phyloP scores from a whole-genome alignment of 1,140 invertebrate genomes.

The Doryteuthis pealeii region DNA sequence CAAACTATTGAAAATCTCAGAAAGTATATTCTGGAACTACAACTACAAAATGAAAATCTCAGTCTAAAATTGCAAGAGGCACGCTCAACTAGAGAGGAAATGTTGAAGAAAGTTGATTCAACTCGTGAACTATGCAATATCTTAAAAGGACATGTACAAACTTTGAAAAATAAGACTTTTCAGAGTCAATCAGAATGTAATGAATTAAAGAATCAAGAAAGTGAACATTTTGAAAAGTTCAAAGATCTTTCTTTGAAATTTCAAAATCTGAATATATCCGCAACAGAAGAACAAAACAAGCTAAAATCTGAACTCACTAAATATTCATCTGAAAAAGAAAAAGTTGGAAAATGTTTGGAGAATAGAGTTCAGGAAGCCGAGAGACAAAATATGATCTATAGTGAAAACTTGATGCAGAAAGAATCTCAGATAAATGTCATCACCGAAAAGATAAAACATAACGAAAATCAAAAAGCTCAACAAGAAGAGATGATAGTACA shows the following conservation, averaged over 20 bases:
- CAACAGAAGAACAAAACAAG: conserved; percentile 29
- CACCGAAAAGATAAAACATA: no score
- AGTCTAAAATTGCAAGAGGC: conserved; percentile 46
- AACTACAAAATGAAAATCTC: conserved; percentile 52
- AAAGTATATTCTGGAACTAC: conserved; percentile 52
- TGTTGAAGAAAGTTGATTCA: conserved; percentile 37
- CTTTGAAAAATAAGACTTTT: conserved; percentile 16
- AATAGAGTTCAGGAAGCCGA: not conserved
- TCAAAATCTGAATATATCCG: conserved; percentile 34
- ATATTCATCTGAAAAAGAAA: not conserved
- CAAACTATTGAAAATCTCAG: conserved; percentile 45
- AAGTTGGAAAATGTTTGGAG: not conserved
- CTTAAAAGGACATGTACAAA: conserved; percentile 33
- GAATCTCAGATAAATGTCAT: no score
- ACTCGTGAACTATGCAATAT: conserved; percentile 43
- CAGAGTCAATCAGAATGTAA: conserved; percentile 40
- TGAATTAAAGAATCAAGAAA: conserved; percentile 40
- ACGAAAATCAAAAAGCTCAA: no score
- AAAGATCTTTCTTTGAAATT: conserved; percentile 40
- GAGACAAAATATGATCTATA: no score
- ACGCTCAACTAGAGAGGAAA: conserved; percentile 37
- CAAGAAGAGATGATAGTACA: no score
- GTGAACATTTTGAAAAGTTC: conserved; percentile 40
- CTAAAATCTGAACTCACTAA: conserved; percentile 17
- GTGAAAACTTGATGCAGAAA: no score